These are phyloP conservation scores for Megamerina dolium DNA, from an alignment of 2,888 invertebrate genomes.

Conservation along the genomic window DNA sequence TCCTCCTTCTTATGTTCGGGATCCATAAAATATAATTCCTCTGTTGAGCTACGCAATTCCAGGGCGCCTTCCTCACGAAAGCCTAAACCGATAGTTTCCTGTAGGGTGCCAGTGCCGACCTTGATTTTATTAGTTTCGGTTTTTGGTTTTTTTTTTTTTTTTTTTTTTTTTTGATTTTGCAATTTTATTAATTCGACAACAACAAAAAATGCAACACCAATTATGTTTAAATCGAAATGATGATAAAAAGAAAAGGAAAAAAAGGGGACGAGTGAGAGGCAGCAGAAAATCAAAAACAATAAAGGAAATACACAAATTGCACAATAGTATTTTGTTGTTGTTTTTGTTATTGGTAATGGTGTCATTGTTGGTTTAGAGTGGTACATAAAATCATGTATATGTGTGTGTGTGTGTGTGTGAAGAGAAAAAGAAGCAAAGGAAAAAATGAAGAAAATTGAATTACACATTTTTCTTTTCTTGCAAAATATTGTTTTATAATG, in stretches of 20 bases:
- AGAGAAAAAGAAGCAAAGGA: no score
- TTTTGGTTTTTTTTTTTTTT: constrained; percentile 10
- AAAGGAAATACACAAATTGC: no score
- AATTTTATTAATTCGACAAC: constrained; percentile 16
- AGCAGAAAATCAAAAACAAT: no score
- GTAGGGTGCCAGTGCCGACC: constrained; percentile 52
- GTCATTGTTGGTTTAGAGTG: no score
- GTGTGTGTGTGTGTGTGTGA: no score
- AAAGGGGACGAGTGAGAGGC: constrained; percentile 1
- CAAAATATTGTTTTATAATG: no score
- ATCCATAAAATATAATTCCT: constrained; percentile 80
- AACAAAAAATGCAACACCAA: constrained; percentile 16
- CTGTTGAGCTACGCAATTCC: constrained; percentile 79
- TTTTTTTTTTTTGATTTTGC: constrained; percentile 13
- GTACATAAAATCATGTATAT: no score
- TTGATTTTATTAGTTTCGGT: constrained; percentile 43
- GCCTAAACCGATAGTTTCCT: constrained; percentile 53
- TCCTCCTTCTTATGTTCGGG: constrained; percentile 50
- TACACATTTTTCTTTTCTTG: no score
- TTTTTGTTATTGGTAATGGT: no score
- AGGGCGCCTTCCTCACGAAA: constrained; percentile 75
- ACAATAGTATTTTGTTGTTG: no score
- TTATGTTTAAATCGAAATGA: no score
- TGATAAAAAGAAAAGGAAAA: constrained; percentile 1
- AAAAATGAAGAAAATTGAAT: no score